Base-by-base conservation (phyloP, 2,113 vertebrate species). In the Corythoichthys haematopterus region DNA sequence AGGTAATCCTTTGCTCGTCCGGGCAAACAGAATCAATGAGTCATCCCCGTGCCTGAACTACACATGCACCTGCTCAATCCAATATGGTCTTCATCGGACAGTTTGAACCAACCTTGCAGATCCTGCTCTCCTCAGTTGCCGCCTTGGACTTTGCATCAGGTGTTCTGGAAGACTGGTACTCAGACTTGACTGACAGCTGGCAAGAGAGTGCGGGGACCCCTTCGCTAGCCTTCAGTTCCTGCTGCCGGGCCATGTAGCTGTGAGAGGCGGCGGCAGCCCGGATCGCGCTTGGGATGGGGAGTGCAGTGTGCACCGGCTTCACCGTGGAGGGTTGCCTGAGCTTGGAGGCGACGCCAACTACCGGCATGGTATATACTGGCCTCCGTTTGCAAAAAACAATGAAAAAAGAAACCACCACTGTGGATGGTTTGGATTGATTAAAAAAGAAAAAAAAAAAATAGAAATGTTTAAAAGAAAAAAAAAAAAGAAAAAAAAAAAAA, bases 281-380 rank as follows among this genome's bases (percentile, higher is more conserved):
- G 87, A 92, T 93, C 69, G 92, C 88, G 75, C 76, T 95, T 70
- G 94, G 92, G 87, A 96, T 96, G 66, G 92, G 95, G 84, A 94
- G 92, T 75, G 95, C 94, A 35, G 93, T 91, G 78, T 97, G 95
- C 85, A 97, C 90, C 78, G 96, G 95, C 91, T 93, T 94, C 87
- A 91, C 91, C 0, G 92, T 84, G 69, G 88, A 84, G 38, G 95
- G 94, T 88, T 93, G 95, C 66, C 94, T 93, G 75, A 94, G 91
- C 86, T 98, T 95, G 83, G 97, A 98, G 84, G 95, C 94, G 84
- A 98, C 94, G 67, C 96, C 95, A 85, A 99, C 93, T 51, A 96
- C 96, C 87, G 97, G 95, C 97, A 99, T 98, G 91, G 82, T 92
- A 68, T 92, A 66, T 64, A 71, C 65, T 78, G 57, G 74, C 60